These are phyloP conservation scores for Bovichtus diacanthus DNA, from an alignment of 2,797 vertebrate species.

Conservation along the genomic window DNA sequence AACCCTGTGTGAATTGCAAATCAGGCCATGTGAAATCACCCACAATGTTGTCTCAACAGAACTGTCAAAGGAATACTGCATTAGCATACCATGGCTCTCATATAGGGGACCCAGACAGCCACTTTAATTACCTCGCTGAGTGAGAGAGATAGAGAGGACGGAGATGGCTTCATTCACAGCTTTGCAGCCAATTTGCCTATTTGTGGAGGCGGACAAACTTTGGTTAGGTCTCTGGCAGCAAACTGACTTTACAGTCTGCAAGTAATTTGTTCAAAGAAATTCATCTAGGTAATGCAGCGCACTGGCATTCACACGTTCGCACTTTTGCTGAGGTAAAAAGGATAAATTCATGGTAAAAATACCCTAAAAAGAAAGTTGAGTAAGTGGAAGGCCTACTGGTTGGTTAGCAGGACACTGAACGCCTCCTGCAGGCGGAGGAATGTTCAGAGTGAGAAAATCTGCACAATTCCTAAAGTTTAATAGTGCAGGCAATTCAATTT, in stretches of 20 bases:
- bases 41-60: constrained; percentile 65
- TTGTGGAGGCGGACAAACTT: constrained; percentile 44
- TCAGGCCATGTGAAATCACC: constrained; percentile 71
- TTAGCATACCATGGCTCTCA: constrained; percentile 64
- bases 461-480: not conserved
- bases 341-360: not conserved
- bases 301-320: not conserved
- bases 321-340: not conserved
- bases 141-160: constrained; percentile 49
- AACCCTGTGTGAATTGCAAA: constrained; percentile 78
- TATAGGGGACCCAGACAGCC: constrained; percentile 53
- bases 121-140: constrained; percentile 65
- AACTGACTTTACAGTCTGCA: constrained; percentile 8
- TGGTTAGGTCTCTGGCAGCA: constrained; percentile 33
- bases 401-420: not conserved
- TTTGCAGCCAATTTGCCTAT: constrained; percentile 42
- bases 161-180: constrained; percentile 63
- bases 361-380: not conserved
- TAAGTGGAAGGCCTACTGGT: not conserved
- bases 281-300: constrained; percentile 4
- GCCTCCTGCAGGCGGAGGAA: not conserved
- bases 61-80: constrained; percentile 69
- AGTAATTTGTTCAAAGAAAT: constrained; percentile 21
- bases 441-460: not conserved
- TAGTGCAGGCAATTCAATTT: not conserved